A percentile compares a stretch with the other conserved stretches of the same genome.
phyloP scores from a whole-genome alignment of 2,797 vertebrate species.

The Amphiprion clarkii region DNA sequence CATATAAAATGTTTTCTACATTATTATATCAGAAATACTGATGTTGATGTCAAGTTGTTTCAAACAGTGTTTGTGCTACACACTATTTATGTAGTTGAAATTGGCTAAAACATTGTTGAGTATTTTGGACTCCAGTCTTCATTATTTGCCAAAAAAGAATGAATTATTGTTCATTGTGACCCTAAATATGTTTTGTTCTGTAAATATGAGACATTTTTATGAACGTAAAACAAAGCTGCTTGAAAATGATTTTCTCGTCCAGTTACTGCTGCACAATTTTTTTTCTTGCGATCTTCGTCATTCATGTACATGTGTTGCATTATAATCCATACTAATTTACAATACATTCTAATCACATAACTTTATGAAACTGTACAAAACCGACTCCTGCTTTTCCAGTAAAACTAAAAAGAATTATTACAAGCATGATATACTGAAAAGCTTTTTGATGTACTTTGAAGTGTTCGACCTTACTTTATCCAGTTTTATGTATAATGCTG shows the following conservation, averaged over 20 bases:
- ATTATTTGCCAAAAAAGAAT: constrained; percentile 70
- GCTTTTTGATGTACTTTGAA: neutral
- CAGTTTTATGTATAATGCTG: neutral
- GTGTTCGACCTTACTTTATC: neutral
- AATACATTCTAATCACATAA: neutral
- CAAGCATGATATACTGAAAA: neutral
- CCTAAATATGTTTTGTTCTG: constrained; percentile 75
- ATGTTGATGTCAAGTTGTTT: constrained; percentile 71
- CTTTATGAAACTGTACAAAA: neutral
- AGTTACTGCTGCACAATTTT: constrained; percentile 33
- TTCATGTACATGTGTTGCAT: neutral
- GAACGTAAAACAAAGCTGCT: constrained; percentile 70
- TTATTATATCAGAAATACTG: constrained; percentile 63
- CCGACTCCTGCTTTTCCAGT: neutral
- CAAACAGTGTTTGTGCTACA: constrained; percentile 71
- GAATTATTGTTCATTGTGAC: constrained; percentile 65
- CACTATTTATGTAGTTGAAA: constrained; percentile 69
- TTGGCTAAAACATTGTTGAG: constrained; percentile 58
- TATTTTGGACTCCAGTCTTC: constrained; percentile 57
- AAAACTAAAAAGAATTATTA: neutral
- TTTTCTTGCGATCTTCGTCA: neutral
- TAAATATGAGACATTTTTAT: constrained; percentile 85
- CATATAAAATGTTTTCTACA: constrained; percentile 67
- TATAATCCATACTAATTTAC: neutral
- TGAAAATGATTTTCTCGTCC: constrained; percentile 45